Base-by-base conservation (phyloP, 1,140 invertebrate genomes). In the Chionoecetes opilio region DNA sequence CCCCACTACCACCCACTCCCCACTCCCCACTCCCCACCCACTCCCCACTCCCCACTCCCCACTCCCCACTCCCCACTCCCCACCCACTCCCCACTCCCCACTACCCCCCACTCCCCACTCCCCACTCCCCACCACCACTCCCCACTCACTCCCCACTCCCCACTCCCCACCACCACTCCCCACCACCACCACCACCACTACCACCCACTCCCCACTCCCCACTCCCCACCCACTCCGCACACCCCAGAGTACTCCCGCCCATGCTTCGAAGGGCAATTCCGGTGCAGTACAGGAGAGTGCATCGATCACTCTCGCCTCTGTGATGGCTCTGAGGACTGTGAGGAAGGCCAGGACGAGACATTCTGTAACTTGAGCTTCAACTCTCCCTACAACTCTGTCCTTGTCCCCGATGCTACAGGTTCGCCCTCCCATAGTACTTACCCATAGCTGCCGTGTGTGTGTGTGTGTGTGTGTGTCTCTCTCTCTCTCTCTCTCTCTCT, bases 311-410 rank as follows among this genome's bases (percentile, higher is more conserved):
- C 94, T 90, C 95, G 87, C 14, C 95, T 95, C 86, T 96, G 95
- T 92, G 96, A 96, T 82, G 92, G 94, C 14, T 84, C 88, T 85
- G 86, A 91, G 89, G 96, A 96, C 93, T 96, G 96, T 93, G 89
- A 93, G 31, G 96, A 96, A 37, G 96, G 95, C 41, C 92, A 94
- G 82, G 96, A 96, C 91, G 96, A 96, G 92, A 85, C 11, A 35
- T 92, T 91, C 82, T 96, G 95, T 94, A 21, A 35, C 92, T 2
- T 26, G 84, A 29, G 29, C 92, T 21, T 0, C 93, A 75, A 34
- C 84, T 87, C 31, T 53, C 85, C 84, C 53, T 88, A 38, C 32
- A 88, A 34, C 92, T n/a, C 63, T 85, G 82, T 84, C 46, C 41
- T 31, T 90, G 37, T 11, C 63, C 87, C 88, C 34, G 88, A 85